Conservation (phyloP, 1,140 invertebrate genomes). For the Nomia melanderi region DNA sequence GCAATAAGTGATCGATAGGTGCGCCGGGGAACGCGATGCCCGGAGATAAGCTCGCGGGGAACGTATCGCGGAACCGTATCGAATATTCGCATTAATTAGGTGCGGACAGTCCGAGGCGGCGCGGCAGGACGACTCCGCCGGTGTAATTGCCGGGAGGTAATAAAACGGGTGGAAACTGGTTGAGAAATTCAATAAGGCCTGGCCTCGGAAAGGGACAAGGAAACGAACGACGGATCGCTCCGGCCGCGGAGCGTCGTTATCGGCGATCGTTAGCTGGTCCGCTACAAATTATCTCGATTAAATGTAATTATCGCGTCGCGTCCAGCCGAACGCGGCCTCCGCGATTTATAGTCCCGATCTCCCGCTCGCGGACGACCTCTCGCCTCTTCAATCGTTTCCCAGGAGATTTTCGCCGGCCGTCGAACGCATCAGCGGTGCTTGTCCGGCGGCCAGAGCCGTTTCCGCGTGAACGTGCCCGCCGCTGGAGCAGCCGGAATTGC, state of each 20-base stretch:
- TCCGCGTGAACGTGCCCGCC: conserved; percentile 18
- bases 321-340: background rate
- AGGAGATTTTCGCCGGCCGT: background rate
- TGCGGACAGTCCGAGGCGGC: background rate
- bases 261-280: background rate
- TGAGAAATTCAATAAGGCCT: background rate
- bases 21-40: background rate
- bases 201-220: background rate
- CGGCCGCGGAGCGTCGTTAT: conserved; percentile 8
- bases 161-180: conserved; percentile 28
- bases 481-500: conserved; percentile 66
- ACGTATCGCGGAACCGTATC: conserved; percentile 2
- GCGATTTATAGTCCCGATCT: conserved; percentile 17
- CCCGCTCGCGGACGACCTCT: background rate
- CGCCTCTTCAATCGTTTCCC: conserved; percentile 1
- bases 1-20: conserved; percentile 1
- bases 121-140: too few species aligned
- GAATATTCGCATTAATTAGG: conserved; percentile 35
- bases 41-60: background rate
- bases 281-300: conserved; percentile 34
- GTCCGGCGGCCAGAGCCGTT: conserved; percentile 3
- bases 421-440: conserved; percentile 2
- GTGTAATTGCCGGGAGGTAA: conserved; percentile 18
- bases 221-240: background rate
- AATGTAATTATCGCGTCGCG: conserved; percentile 45